Conservation (phyloP, 2,888 invertebrate genomes). For the Chalcis sispes region DNA sequence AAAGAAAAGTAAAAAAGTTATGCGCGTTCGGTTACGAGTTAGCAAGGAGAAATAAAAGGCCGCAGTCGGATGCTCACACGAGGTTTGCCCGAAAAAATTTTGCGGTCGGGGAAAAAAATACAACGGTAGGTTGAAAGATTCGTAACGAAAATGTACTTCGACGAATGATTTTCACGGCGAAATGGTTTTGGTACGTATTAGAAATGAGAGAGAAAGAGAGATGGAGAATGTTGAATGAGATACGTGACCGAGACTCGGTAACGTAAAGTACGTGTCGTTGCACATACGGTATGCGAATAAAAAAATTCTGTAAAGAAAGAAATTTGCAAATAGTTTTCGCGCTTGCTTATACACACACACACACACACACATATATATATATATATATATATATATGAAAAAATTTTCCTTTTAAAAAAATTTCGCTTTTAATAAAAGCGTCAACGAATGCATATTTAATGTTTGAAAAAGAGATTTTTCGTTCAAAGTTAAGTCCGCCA, state of each 20-base stretch:
- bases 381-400: background rate
- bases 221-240: no score
- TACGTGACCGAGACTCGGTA: constrained; percentile 20
- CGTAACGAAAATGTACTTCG: background rate
- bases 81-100: no score
- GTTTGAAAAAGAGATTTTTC: no score
- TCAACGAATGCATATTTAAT: background rate
- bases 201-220: constrained; percentile 8
- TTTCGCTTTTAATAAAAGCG: constrained; percentile 15
- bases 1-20: no score
- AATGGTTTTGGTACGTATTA: constrained; percentile 29
- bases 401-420: background rate
- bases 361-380: no score
- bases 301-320: background rate
- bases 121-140: no score
- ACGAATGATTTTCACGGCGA: constrained; percentile 3
- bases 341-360: no score
- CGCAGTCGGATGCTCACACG: background rate
- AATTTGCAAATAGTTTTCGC: no score
- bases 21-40: background rate
- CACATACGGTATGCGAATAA: background rate
- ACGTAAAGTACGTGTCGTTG: background rate
- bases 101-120: no score
- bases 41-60: background rate
- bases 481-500: no score